These are phyloP conservation scores for Sinelater perroti DNA, from an alignment of 2,888 invertebrate species.

Conservation along the genomic window DNA sequence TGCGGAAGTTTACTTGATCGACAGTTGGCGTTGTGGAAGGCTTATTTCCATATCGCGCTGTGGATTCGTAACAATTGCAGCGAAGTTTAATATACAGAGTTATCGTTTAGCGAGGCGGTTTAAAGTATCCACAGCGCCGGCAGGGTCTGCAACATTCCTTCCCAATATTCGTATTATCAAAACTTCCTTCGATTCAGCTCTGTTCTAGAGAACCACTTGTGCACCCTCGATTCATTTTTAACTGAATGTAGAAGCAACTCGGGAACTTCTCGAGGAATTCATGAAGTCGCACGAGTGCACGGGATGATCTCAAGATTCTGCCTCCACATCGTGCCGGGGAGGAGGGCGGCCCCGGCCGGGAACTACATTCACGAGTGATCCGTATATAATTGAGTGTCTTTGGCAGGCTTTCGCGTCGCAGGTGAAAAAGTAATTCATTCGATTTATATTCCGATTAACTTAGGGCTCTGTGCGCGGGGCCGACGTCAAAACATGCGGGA, in stretches of 20 bases:
- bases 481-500: slow-evolving; percentile 5
- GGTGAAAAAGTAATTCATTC: slow-evolving; percentile 28
- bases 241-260: slow-evolving; percentile 33
- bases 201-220: slow-evolving; percentile 31
- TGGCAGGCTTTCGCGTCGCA: slow-evolving; percentile 28
- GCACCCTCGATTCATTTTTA: slow-evolving; percentile 35
- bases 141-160: background rate
- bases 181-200: slow-evolving; percentile 28
- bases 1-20: slow-evolving; percentile 44
- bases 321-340: slow-evolving; percentile 27
- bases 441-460: slow-evolving; percentile 26
- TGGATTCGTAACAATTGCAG: background rate
- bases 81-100: background rate
- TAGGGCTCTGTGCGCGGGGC: slow-evolving; percentile 11
- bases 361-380: slow-evolving; percentile 34
- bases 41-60: slow-evolving; percentile 12
- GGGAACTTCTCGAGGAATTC: slow-evolving; percentile 35
- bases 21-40: slow-evolving; percentile 44
- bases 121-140: background rate
- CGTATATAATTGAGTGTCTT: slow-evolving; percentile 37
- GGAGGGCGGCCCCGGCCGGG: slow-evolving; percentile 22
- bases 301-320: slow-evolving; percentile 36
- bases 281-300: slow-evolving; percentile 37
- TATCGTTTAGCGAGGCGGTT: background rate
- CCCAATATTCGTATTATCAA: slow-evolving; percentile 19